Base-by-base conservation (phyloP, 2,888 invertebrate genomes). In the Cryptocheilus praepositus region DNA sequence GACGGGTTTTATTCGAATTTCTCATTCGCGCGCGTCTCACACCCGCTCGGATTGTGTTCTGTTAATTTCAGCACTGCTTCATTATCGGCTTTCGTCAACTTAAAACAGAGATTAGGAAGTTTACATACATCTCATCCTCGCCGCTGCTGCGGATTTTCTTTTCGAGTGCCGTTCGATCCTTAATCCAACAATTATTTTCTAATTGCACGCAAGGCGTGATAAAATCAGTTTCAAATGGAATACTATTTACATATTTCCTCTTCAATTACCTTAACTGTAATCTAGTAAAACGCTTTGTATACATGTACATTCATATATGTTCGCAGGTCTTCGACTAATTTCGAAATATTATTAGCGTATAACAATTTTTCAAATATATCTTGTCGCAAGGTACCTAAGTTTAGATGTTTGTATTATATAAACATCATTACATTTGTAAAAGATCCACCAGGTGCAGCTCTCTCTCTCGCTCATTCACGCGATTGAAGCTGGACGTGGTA, bases 301-400 rank as follows among this genome's bases (percentile, higher is more conserved):
- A 80, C 80, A 82, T 80, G 79, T 82, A 80, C 77, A 82, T 77
- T 75, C 76, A 81, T 77, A 79, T 71, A 71, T 74, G 68, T 74
- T 25, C 60, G 56, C 59, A 58, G 25, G 58, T 52, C 61, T 76
- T 74, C 46, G 60, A 79, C 79, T 81, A 84, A 80, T 82, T 85
- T 83, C 82, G 83, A 86, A 80, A 83, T 85, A 84, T 36, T 36
- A 36, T 81, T 76, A 83, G 79, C 80, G 77, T 83, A 83, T 81
- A 83, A 81, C 79, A 79, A 81, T 72, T 75, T 62, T 72, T 68
- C 76, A 80, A 66, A 68, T 76, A 78, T 75, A 75, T 75, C 76
- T 81, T 78, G 79, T 82, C 80, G 77, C 68, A 82, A 84, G 80
- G 76, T 85, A 83, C 82, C 81, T 85, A 83, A 76, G 74, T 82